Evolutionary conservation across 2,113 vertebrate species (phyloP).

Genomic region (Stigmatopora nigra): DNA sequence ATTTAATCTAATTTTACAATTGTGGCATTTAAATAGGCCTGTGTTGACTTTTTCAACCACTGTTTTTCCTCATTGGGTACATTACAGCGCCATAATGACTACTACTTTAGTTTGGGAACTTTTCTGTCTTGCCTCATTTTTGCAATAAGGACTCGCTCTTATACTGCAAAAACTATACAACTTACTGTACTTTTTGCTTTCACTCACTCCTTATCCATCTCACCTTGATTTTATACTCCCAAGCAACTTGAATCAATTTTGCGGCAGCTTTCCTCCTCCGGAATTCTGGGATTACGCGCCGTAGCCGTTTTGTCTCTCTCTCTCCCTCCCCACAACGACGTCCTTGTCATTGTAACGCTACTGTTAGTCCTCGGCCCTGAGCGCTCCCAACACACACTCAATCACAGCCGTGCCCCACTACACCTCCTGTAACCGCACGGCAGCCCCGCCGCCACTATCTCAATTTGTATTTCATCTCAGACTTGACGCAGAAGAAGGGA

Average conservation of each 20-base stretch:
- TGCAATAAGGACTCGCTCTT: neutral
- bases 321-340: slow-evolving; percentile 1
- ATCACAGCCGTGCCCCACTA: slow-evolving; percentile 60
- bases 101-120: neutral
- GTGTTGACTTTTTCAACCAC: no score
- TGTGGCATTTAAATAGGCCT: no score
- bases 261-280: slow-evolving; percentile 36
- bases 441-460: slow-evolving; percentile 60
- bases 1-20: no score
- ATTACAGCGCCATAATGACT: neutral
- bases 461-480: slow-evolving; percentile 69
- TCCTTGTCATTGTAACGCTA: slow-evolving; percentile 69
- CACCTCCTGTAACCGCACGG: slow-evolving; percentile 64
- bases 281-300: slow-evolving; percentile 58
- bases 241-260: slow-evolving; percentile 55
- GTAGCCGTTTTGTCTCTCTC: slow-evolving; percentile 52
- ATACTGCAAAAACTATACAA: neutral
- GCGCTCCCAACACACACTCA: slow-evolving; percentile 67
- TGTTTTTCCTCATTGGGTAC: no score
- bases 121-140: neutral
- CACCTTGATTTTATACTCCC: slow-evolving; percentile 49
- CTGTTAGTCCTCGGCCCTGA: slow-evolving; percentile 71
- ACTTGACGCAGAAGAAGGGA: slow-evolving; percentile 70
- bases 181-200: neutral
- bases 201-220: slow-evolving; percentile 4